phyloP scores from a whole-genome alignment of 2,113 vertebrate species.

The Hippocampus zosterae region DNA sequence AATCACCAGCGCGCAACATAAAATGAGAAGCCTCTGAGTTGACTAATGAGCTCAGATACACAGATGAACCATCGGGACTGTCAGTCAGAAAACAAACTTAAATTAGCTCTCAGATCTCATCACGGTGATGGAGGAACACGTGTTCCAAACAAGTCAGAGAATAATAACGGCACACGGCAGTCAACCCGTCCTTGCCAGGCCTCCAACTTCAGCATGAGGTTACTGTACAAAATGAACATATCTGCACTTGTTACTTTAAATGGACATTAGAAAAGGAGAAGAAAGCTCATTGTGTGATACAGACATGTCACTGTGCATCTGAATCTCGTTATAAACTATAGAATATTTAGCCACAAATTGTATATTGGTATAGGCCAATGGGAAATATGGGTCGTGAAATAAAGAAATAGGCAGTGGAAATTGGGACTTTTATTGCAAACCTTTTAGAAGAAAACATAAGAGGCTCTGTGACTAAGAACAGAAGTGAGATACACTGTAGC shows the following conservation, averaged over 20 bases:
- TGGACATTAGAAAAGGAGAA: not conserved
- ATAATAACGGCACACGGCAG: conserved; percentile 34
- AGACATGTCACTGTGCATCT: too few relatives aligned
- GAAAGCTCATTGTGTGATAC: not conserved
- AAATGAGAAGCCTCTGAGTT: conserved; percentile 19
- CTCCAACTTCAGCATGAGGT: conserved; percentile 3
- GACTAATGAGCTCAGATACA: conserved; percentile 37
- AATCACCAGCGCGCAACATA: conserved; percentile 15
- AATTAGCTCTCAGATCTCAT: conserved; percentile 42
- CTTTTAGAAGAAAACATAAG: too few relatives aligned
- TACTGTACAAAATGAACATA: conserved; percentile 17
- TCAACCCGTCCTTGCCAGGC: conserved; percentile 3
- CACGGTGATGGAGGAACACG: conserved; percentile 28
- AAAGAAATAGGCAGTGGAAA: too few relatives aligned
- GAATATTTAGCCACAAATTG: too few relatives aligned
- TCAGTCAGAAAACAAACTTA: conserved; percentile 34
- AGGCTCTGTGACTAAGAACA: too few relatives aligned
- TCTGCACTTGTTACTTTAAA: not conserved
- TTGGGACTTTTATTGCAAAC: too few relatives aligned
- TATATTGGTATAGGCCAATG: too few relatives aligned
- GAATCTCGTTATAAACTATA: too few relatives aligned
- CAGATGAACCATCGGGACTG: conserved; percentile 20
- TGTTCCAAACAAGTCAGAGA: conserved; percentile 18
- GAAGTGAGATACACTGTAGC: too few relatives aligned
- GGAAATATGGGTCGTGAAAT: too few relatives aligned